These are phyloP conservation scores for Orientallactaga bullata DNA, from an alignment of 2,113 vertebrate species.

Conservation along the genomic window DNA sequence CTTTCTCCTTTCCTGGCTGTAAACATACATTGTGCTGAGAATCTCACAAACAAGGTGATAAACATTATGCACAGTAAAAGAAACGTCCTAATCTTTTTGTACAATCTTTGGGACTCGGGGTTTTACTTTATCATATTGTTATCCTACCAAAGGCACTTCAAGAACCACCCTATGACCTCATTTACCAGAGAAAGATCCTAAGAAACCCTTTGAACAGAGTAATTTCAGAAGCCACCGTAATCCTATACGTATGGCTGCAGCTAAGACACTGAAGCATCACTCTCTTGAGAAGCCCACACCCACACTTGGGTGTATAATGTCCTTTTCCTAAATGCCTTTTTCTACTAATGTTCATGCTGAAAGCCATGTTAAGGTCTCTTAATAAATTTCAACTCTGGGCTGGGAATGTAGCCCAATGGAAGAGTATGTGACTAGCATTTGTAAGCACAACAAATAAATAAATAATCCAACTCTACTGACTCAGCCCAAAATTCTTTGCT, in stretches of 20 bases:
- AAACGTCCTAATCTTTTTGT: too few relatives aligned
- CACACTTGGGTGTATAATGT: too few relatives aligned
- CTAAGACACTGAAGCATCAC: neutral
- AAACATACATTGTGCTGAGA: neutral
- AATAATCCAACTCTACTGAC: neutral
- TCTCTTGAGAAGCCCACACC: neutral
- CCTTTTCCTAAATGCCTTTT: neutral
- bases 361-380: neutral
- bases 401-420: neutral
- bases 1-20: neutral
- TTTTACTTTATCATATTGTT: too few relatives aligned
- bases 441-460: too few relatives aligned
- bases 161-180: too few relatives aligned
- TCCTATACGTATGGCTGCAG: neutral
- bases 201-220: neutral
- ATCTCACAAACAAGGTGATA: neutral
- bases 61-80: neutral
- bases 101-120: too few relatives aligned
- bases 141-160: too few relatives aligned
- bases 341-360: neutral
- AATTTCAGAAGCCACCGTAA: neutral
- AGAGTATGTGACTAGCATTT: neutral
- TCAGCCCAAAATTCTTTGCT: neutral
- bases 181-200: neutral
- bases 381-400: neutral